Conservation (phyloP, 2,888 invertebrate genomes). For the Trimorus sp. region DNA sequence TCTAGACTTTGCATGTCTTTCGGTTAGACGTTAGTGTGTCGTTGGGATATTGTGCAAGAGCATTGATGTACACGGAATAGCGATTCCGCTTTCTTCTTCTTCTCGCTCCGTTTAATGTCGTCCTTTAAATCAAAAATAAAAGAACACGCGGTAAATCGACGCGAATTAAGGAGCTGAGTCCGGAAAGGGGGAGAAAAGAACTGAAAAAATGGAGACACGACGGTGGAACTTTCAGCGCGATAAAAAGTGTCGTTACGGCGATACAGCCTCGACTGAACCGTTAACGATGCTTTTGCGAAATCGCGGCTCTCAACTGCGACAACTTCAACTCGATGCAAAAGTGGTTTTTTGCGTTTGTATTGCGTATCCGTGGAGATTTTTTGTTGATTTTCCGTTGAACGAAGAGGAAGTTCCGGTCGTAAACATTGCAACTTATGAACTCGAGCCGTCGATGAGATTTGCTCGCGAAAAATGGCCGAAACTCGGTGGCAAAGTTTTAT, state of each 20-base stretch:
- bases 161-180: slow-evolving; percentile 11
- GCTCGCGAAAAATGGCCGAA: no score
- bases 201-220: background rate
- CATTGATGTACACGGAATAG: slow-evolving; percentile 43
- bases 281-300: slow-evolving; percentile 17
- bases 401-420: no score
- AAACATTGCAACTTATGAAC: no score
- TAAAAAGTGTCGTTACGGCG: slow-evolving; percentile 11
- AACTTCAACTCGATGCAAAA: slow-evolving; percentile 18
- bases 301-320: slow-evolving; percentile 1
- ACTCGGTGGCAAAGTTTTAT: no score
- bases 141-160: slow-evolving; percentile 12
- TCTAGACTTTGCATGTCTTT: slow-evolving; percentile 61
- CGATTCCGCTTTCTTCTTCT: slow-evolving; percentile 11
- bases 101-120: background rate
- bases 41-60: slow-evolving; percentile 46
- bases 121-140: slow-evolving; percentile 3
- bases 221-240: slow-evolving; percentile 13
- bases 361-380: no score
- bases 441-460: no score
- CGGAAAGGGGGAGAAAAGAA: no score
- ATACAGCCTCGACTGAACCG: slow-evolving; percentile 5
- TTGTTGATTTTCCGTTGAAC: no score
- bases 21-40: slow-evolving; percentile 47
- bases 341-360: no score